Conservation (phyloP, 2,888 invertebrate genomes). For the Drosophila fungiperda region DNA sequence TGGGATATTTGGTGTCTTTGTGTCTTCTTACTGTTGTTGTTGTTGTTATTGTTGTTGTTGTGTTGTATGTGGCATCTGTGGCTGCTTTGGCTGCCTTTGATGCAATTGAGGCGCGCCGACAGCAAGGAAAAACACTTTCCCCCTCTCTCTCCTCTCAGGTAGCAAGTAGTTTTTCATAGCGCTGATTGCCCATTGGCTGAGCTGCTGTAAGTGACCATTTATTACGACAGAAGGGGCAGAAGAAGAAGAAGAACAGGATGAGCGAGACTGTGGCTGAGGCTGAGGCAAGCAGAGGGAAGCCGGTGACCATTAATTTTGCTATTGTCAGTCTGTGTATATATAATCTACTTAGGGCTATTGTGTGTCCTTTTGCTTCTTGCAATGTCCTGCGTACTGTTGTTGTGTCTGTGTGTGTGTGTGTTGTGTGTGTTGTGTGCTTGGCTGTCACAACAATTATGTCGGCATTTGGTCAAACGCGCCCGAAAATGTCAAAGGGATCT, state of each 20-base stretch:
- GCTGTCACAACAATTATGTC: slow-evolving; percentile 80
- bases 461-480: slow-evolving; percentile 65
- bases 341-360: slow-evolving; percentile 56
- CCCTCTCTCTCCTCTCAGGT: slow-evolving; percentile 44
- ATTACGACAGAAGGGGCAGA: slow-evolving; percentile 23
- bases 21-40: slow-evolving; percentile 17
- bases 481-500: slow-evolving; percentile 67
- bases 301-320: slow-evolving; percentile 68
- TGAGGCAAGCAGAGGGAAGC: slow-evolving; percentile 28
- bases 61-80: slow-evolving; percentile 17
- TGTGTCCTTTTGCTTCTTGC: slow-evolving; percentile 57
- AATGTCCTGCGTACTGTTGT: slow-evolving; percentile 31
- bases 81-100: slow-evolving; percentile 54
- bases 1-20: slow-evolving; percentile 48
- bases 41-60: not conserved
- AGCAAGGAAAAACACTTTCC: slow-evolving; percentile 68
- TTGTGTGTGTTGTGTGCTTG: slow-evolving; percentile 39
- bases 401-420: not conserved
- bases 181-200: slow-evolving; percentile 59
- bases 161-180: slow-evolving; percentile 11
- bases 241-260: not conserved
- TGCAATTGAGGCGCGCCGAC: slow-evolving; percentile 73
- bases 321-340: slow-evolving; percentile 69
- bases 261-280: not conserved
- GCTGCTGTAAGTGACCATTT: slow-evolving; percentile 64